Base-by-base conservation (phyloP, 2,888 invertebrate genomes). In the Drosophila nr. medialis region DNA sequence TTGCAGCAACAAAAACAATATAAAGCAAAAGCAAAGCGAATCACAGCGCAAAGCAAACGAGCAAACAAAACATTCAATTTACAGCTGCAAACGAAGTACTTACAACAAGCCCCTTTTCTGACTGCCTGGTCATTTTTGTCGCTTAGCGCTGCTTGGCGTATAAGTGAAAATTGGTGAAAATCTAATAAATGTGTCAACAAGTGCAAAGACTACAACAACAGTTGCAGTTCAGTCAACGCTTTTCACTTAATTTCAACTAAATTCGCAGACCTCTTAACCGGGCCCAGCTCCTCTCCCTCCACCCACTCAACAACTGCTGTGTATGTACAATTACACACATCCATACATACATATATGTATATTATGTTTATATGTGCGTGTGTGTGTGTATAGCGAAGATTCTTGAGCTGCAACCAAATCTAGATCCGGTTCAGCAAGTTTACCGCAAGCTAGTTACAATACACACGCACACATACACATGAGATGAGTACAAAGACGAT, bases 341-440 rank as follows among this genome's bases (percentile, higher is more conserved):
- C 10, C 7, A 27, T 18, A 21, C n/a, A n/a, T 21, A 24, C 32
- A 34, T 34, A 34, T 42, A 34, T 42, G 29, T 42, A 27, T 11
- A 30, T 56, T 55, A n/a, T 34, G 7, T 36, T 30, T 42, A 27
- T 55, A 30, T 65, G 29, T 40, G 34, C 53, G 56, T 50, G 40
- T 64, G 36, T 54, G 34, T 64, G 75, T 50, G 42, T 64, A 71
- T 56, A 62, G 67, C 62, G 78, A 86, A 89, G 89, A 85, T 85
- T 85, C 89, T 89, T 84, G 74, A 70, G 87, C 72, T 86, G 84
- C 89, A 89, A 86, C 89, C 80, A 76, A 86, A 89, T 89, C 82
- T 82, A 86, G 89, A 86, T 86, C 85, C 85, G 90, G 86, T 87
- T 89, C 83, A 82, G 90, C 90, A 89, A 88, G 90, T 83, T 88